Base-by-base conservation (phyloP, 2,797 vertebrate species). In the Ceryle rudis region DNA sequence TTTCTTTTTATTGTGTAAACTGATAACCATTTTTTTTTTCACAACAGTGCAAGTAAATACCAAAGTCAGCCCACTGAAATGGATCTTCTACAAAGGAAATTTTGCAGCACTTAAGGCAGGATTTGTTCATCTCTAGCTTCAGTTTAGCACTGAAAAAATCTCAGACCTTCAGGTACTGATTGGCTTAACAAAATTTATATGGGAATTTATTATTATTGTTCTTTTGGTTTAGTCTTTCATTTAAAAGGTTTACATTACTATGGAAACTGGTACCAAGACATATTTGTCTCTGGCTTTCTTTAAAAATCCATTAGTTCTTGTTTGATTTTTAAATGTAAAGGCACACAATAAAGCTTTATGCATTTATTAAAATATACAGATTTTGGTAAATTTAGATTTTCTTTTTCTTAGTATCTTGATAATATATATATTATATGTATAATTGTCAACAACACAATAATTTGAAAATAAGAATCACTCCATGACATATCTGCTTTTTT, bases 341-440 rank as follows among this genome's bases (percentile, higher is more conserved):
- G 97, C 98, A 98, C 98, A 98, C 98, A 97, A 95, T 93, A 98
- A 98, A 98, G 98, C 97, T 98, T 98, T 98, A 98, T 97, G 96
- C 97, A 96, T 98, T 98, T 98, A 98, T 98, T 98, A 98, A 98
- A 99, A 98, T 98, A 98, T 98, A 98, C 98, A 98, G 97, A 98
- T 98, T 98, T 98, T 98, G 96, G 96, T 98, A 98, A 98, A 98
- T 97, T 98, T 98, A 97, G 96, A 96, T 80, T 97, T 97, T 61
- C 37, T 39, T 80, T 97, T 96, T 88, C 94, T 97, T 96, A 95
- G 86, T 97, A 94, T 96, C 91, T 98, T 86, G 85, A 93, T 94
- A 92, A 81, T 95, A 94, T 95, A 88, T 83, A 78, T 91, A 80
- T 91, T 44, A 79, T 95, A 94, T 92, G 16, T 91, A 95, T 95